phyloP scores from a whole-genome alignment of 2,113 vertebrate species.

The Trochalopteron elliotii region DNA sequence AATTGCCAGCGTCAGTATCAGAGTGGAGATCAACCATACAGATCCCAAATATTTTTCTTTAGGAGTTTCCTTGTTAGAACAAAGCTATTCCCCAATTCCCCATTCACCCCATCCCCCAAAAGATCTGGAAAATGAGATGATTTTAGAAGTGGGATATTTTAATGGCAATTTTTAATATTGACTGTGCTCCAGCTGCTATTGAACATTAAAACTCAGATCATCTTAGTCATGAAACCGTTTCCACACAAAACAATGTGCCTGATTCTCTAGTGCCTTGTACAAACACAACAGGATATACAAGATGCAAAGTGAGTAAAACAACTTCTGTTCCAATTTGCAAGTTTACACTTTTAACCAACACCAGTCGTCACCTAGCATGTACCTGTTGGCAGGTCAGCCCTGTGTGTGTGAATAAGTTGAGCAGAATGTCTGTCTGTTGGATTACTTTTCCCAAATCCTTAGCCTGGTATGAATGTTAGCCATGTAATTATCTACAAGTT shows the following conservation, averaged over 20 bases:
- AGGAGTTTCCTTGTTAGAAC: not conserved
- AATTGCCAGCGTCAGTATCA: not conserved
- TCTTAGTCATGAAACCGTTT: not conserved
- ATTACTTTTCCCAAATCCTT: not conserved
- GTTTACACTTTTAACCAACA: not conserved
- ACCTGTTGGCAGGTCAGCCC: not conserved
- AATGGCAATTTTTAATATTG: not conserved
- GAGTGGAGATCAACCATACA: not conserved
- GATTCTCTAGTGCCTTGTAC: slow-evolving; percentile 59
- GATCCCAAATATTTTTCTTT: not conserved
- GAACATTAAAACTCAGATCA: not conserved
- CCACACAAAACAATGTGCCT: slow-evolving; percentile 34
- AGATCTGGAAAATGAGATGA: not conserved
- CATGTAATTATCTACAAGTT: not conserved
- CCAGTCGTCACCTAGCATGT: not conserved
- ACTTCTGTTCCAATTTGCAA: not conserved
- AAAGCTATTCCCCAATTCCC: not conserved
- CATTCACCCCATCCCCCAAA: not conserved
- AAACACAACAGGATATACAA: not conserved
- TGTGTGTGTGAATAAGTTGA: not conserved
- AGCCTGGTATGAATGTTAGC: fast-evolving
- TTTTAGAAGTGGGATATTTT: not conserved
- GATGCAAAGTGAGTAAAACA: not conserved
- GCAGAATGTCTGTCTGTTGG: not conserved
- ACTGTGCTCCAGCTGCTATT: not conserved